Conservation (phyloP, 2,797 vertebrate species). For the Furcifer pardalis region DNA sequence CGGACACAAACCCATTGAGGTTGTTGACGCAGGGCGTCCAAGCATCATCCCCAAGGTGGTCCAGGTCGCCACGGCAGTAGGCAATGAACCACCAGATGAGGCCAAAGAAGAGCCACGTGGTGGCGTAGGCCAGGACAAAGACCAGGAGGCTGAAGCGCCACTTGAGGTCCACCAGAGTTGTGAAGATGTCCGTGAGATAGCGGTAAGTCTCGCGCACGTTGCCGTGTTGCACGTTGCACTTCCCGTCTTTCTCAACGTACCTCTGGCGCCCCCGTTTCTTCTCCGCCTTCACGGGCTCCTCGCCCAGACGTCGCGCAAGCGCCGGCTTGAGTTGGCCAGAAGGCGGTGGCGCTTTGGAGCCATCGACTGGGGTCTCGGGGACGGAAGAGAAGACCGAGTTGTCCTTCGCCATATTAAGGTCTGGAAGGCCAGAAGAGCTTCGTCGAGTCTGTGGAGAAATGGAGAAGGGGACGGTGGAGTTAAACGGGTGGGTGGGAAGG, state of each 20-base stretch:
- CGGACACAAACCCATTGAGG: conserved; percentile 94
- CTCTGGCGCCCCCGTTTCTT: conserved; percentile 84
- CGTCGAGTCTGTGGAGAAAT: background rate
- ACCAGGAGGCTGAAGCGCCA: conserved; percentile 96
- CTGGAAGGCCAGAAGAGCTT: background rate
- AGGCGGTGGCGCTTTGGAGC: background rate
- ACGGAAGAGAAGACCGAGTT: conserved; percentile 79
- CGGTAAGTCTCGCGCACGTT: conserved; percentile 94
- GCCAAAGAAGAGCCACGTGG: conserved; percentile 97
- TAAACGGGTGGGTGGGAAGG: too few species aligned
- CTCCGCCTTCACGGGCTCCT: conserved; percentile 67
- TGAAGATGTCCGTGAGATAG: conserved; percentile 97
- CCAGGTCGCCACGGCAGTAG: conserved; percentile 94
- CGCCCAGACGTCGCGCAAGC: conserved; percentile 36
- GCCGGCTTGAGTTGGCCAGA: conserved; percentile 4
- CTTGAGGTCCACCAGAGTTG: conserved; percentile 95
- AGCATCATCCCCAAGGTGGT: conserved; percentile 88
- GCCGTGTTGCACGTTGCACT: conserved; percentile 94
- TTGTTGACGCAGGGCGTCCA: conserved; percentile 98
- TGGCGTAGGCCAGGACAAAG: conserved; percentile 94
- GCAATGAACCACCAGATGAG: conserved; percentile 98
- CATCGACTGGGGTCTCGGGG: conserved; percentile 77
- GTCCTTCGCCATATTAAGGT: conserved; percentile 84
- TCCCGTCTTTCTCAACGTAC: conserved; percentile 95
- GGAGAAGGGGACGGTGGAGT: too few species aligned